phyloP scores from a whole-genome alignment of 2,113 vertebrate genomes.

The Rhagologus leucostigma region DNA sequence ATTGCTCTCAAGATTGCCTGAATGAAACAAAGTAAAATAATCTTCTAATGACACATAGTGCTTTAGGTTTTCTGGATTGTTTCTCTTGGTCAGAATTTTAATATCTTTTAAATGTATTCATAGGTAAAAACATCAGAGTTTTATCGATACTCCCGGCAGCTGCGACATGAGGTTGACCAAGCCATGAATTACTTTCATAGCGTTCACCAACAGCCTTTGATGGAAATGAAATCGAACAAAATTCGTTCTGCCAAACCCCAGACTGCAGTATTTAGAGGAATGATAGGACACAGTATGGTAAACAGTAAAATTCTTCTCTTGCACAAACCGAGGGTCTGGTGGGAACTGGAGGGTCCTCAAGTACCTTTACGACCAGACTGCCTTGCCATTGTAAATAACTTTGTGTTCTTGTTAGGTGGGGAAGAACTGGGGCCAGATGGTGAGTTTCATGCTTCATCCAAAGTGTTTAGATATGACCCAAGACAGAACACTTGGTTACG shows the following conservation, averaged over 20 bases:
- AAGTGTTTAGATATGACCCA: conserved; percentile 97
- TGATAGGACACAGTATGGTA: conserved; percentile 99
- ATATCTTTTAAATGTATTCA: conserved; percentile 71
- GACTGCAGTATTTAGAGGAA: conserved; percentile 96
- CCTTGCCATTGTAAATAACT: conserved; percentile 96
- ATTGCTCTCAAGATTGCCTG: background rate
- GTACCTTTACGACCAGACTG: conserved; percentile 95
- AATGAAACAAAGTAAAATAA: background rate
- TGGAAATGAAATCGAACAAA: conserved; percentile 91
- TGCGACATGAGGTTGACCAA: conserved; percentile 93
- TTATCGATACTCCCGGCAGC: conserved; percentile 94
- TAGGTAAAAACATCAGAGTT: conserved; percentile 99
- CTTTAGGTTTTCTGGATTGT: conserved; percentile 50
- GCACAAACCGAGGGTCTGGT: conserved; percentile 97
- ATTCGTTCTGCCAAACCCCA: conserved; percentile 95
- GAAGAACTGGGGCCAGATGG: conserved; percentile 97
- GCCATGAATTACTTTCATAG: conserved; percentile 96
- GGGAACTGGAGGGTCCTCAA: conserved; percentile 97
- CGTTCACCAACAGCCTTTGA: conserved; percentile 92
- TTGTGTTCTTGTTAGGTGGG: conserved; percentile 93
- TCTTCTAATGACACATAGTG: background rate
- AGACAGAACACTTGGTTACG: conserved; percentile 96
- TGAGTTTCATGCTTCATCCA: conserved; percentile 97
- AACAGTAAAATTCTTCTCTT: conserved; percentile 98
- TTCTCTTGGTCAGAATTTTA: conserved; percentile 61